Conservation (phyloP, 2,888 invertebrate species). For the Leptopterna dolabrata region DNA sequence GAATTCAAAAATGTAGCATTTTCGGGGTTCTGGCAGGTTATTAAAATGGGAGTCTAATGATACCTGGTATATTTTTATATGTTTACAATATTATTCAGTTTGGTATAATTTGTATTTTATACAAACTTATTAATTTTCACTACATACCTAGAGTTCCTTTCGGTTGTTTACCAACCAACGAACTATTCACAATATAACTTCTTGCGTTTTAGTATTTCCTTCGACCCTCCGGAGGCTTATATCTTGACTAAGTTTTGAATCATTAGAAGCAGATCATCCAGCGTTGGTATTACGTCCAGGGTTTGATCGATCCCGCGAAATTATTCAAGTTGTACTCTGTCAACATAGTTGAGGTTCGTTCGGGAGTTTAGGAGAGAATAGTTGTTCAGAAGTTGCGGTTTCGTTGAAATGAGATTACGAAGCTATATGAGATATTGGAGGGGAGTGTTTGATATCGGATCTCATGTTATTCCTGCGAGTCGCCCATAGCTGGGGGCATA, state of each 20-base stretch:
- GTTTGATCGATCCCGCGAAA: not conserved
- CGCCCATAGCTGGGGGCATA: constrained; percentile 17
- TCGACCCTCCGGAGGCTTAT: not conserved
- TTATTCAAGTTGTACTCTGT: not conserved
- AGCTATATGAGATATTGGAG: constrained; percentile 5
- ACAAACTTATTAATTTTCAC: no score
- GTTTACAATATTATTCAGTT: no score
- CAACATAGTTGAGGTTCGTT: constrained; percentile 2
- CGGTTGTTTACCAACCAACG: no score
- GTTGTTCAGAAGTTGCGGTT: constrained; percentile 17
- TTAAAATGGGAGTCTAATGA: no score
- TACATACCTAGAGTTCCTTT: no score
- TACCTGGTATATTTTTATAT: no score
- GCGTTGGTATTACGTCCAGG: not conserved
- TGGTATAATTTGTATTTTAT: no score
- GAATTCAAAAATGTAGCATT: no score
- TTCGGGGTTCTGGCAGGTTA: no score
- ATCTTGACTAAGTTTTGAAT: not conserved
- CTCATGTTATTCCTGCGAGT: constrained; percentile 31
- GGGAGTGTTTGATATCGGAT: constrained; percentile 44
- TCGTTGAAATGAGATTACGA: constrained; percentile 38
- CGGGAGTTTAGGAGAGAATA: not conserved
- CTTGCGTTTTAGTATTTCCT: no score
- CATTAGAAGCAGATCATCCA: not conserved
- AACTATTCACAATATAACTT: no score